Evolutionary conservation across 2,888 invertebrate species (phyloP).

Genomic region (Caenorhabditis sp.): DNA sequence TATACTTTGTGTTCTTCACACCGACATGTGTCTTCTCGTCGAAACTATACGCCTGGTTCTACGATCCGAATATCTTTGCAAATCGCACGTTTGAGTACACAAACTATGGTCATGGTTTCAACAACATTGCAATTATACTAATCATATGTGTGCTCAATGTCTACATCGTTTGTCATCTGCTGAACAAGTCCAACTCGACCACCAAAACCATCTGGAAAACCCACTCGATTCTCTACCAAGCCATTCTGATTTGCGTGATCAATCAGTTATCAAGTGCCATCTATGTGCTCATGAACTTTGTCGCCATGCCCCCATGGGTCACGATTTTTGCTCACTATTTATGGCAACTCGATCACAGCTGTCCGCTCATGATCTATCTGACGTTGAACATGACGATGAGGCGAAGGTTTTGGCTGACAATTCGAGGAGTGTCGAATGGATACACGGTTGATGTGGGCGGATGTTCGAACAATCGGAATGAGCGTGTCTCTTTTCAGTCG

Average conservation of each 20-base stretch:
- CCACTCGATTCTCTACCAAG: conserved; percentile 2
- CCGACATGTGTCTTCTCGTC: conserved; percentile 4
- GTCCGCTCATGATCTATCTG: not conserved
- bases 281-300: conserved; percentile 9
- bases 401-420: not conserved
- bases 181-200: not conserved
- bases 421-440: not conserved
- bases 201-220: not conserved
- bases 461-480: too few species aligned
- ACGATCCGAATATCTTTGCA: conserved; percentile 7
- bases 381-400: conserved; percentile 4
- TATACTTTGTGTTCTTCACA: conserved; percentile 7
- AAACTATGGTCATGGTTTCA: conserved; percentile 6
- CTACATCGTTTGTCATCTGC: not conserved
- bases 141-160: conserved; percentile 3
- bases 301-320: conserved; percentile 2
- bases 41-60: conserved; percentile 6
- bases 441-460: too few species aligned
- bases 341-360: conserved; percentile 7
- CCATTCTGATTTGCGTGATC: conserved; percentile 1
- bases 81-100: not conserved
- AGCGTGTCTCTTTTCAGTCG: too few species aligned
- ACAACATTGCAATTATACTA: not conserved
- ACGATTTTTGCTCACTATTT: conserved; percentile 2
- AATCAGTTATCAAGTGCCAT: not conserved